Conservation (phyloP, 1,140 invertebrate species). For the Leptopilina clavipes region DNA sequence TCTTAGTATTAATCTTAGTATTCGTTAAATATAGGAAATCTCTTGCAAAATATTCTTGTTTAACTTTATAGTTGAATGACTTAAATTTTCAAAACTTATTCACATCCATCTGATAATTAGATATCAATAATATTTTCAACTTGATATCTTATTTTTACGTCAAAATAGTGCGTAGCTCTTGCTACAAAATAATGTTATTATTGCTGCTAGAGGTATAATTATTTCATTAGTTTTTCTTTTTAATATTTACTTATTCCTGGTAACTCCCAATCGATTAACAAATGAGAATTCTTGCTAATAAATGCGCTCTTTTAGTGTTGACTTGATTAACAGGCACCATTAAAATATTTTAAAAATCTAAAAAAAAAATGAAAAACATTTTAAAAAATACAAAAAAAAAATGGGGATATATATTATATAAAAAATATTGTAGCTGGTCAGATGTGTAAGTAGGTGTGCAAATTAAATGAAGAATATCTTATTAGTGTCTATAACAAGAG, state of each 20-base stretch:
- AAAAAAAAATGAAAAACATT: slow-evolving; percentile 54
- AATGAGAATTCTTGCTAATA: slow-evolving; percentile 62
- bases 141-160: slow-evolving; percentile 5
- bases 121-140: not conserved
- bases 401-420: slow-evolving; percentile 40
- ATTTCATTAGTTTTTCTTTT: slow-evolving; percentile 35
- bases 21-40: slow-evolving; percentile 38
- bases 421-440: slow-evolving; percentile 57
- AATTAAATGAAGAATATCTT: slow-evolving; percentile 47
- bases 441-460: slow-evolving; percentile 49
- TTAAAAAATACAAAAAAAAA: slow-evolving; percentile 48
- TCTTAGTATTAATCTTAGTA: slow-evolving; percentile 45
- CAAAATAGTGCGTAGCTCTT: slow-evolving; percentile 28
- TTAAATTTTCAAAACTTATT: slow-evolving; percentile 36
- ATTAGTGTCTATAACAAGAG: slow-evolving; percentile 37
- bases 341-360: slow-evolving; percentile 49
- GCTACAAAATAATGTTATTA: slow-evolving; percentile 37
- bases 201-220: slow-evolving; percentile 43
- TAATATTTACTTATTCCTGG: slow-evolving; percentile 39
- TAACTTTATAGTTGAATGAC: not conserved
- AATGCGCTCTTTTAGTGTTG: slow-evolving; percentile 66
- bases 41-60: slow-evolving; percentile 36
- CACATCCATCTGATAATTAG: not conserved
- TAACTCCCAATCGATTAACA: slow-evolving; percentile 66
- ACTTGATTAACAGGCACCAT: slow-evolving; percentile 60